phyloP scores from a whole-genome alignment of 2,888 invertebrate species.

The Apamea crenata region DNA sequence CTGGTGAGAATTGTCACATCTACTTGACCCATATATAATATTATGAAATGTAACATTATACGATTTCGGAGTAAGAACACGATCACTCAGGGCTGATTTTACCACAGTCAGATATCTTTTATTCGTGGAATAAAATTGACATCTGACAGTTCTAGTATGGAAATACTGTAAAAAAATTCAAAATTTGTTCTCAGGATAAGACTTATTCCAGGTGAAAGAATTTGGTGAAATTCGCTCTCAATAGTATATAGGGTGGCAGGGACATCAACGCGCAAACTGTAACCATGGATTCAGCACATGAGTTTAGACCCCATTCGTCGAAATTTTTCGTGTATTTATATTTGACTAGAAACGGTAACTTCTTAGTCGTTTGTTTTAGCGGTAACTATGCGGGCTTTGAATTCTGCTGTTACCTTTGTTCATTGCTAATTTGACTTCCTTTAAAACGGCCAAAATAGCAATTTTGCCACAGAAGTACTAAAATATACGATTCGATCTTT shows the following conservation, averaged over 20 bases:
- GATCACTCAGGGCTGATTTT: background rate
- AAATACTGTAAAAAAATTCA: background rate
- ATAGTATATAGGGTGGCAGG: too few species aligned
- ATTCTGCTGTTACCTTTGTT: too few species aligned
- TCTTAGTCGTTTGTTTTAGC: background rate
- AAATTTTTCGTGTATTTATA: too few species aligned
- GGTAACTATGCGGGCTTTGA: background rate
- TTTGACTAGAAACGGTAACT: background rate
- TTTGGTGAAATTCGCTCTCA: background rate
- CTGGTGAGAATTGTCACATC: conserved; percentile 10
- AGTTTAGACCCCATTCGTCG: too few species aligned
- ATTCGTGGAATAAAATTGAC: background rate
- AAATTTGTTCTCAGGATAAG: background rate
- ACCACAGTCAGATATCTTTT: background rate
- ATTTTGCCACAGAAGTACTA: background rate
- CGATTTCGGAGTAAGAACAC: background rate
- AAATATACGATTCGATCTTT: conserved; percentile 21
- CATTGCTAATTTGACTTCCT: background rate
- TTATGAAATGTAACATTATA: conserved; percentile 2
- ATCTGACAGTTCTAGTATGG: background rate
- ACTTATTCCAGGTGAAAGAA: background rate
- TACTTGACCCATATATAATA: conserved; percentile 22
- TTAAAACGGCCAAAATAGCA: background rate
- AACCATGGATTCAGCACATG: too few species aligned
- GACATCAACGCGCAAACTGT: too few species aligned